Percentiles rank a stretch among this genome's conserved stretches.
These are phyloP conservation scores for Gallinago stenura DNA, from an alignment of 2,797 vertebrate genomes.

Conservation along the genomic window DNA sequence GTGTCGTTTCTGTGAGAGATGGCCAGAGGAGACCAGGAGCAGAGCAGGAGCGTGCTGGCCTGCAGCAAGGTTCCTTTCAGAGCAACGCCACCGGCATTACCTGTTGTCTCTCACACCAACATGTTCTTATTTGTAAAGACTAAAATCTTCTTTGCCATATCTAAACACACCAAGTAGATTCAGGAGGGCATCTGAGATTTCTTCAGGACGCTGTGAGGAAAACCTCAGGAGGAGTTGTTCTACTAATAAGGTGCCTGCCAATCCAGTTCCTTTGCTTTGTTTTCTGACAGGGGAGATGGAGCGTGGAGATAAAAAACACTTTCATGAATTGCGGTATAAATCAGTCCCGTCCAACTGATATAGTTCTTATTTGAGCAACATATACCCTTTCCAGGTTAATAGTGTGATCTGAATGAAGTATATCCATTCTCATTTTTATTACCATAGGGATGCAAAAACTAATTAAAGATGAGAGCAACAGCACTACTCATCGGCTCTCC, in stretches of 20 bases:
- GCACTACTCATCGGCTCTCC: background rate
- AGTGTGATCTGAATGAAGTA: background rate
- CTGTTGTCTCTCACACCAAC: background rate
- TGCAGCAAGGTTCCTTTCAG: background rate
- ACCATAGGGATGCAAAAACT: background rate
- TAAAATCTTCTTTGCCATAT: background rate
- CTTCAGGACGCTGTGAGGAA: background rate
- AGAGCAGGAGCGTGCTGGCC: accelerated
- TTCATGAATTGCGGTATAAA: background rate
- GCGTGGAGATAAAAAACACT: accelerated
- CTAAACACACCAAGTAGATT: accelerated
- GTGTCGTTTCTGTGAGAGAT: accelerated
- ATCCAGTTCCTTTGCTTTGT: accelerated
- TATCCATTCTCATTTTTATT: background rate
- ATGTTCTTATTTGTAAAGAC: accelerated
- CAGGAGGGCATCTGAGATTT: background rate
- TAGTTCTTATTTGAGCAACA: background rate
- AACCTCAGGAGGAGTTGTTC: accelerated
- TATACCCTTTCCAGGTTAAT: background rate
- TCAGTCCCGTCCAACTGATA: background rate
- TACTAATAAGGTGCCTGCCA: background rate
- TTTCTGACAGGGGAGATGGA: background rate
- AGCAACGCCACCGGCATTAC: background rate
- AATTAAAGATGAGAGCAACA: background rate
- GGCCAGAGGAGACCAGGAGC: background rate